Evolutionary conservation across 2,113 vertebrate genomes (phyloP).

Genomic region (Protomyctophum bolini): DNA sequence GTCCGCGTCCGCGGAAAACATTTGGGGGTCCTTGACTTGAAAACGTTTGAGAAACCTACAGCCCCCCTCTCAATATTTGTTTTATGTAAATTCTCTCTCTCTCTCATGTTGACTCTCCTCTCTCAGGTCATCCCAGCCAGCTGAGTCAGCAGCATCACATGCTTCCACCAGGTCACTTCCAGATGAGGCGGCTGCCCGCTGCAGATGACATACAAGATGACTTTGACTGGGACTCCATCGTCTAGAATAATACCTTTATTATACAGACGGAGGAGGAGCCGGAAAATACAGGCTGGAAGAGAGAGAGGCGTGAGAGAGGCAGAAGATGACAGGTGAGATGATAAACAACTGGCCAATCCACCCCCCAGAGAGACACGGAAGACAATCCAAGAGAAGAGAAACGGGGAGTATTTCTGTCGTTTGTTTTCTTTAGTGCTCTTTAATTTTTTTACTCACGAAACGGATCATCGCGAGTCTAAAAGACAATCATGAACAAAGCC

Average conservation of each 20-base stretch:
- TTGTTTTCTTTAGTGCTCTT: slow-evolving; percentile 30
- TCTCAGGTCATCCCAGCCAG: slow-evolving; percentile 82
- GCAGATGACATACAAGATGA: slow-evolving; percentile 89
- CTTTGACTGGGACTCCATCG: slow-evolving; percentile 92
- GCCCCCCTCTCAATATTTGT: too few relatives aligned
- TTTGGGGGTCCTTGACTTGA: too few relatives aligned
- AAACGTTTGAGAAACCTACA: too few relatives aligned
- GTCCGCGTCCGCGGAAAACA: too few relatives aligned
- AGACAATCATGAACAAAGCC: slow-evolving; percentile 83
- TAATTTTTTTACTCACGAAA: slow-evolving; percentile 22
- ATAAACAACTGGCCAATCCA: slow-evolving; percentile 32
- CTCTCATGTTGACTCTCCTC: neutral
- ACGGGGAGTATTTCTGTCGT: slow-evolving; percentile 32
- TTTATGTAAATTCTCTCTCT: neutral
- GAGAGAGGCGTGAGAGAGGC: neutral
- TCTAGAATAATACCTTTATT: slow-evolving; percentile 67
- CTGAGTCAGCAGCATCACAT: slow-evolving; percentile 85
- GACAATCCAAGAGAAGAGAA: slow-evolving; percentile 66
- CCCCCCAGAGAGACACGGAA: slow-evolving; percentile 43
- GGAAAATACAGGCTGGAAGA: neutral
- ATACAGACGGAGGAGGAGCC: slow-evolving; percentile 1
- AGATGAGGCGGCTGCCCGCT: slow-evolving; percentile 85
- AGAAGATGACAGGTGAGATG: slow-evolving; percentile 24
- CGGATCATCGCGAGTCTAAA: slow-evolving; percentile 63
- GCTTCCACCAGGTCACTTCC: slow-evolving; percentile 84